phyloP scores from a whole-genome alignment of 1,140 invertebrate genomes.

The Danaus melanippus region DNA sequence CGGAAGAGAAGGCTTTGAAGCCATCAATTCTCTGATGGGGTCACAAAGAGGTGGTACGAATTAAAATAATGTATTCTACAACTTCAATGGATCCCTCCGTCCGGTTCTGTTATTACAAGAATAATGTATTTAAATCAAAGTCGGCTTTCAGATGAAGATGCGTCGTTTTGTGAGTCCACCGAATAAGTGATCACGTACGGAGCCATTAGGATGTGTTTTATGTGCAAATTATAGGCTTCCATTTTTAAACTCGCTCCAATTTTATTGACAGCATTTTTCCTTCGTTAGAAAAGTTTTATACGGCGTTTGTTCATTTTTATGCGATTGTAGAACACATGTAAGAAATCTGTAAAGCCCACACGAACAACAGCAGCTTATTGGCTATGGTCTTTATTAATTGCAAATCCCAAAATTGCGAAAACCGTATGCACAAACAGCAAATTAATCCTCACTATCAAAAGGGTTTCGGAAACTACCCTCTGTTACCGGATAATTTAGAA shows the following conservation, averaged over 20 bases:
- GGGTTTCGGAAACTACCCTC: slow-evolving; percentile 57
- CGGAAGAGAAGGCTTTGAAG: slow-evolving; percentile 69
- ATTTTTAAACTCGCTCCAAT: slow-evolving; percentile 62
- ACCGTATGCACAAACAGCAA: slow-evolving; percentile 51
- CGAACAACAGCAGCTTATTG: slow-evolving; percentile 6
- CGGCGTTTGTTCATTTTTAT: slow-evolving; percentile 20
- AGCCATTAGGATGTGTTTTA: slow-evolving; percentile 69
- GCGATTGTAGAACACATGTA: slow-evolving; percentile 3
- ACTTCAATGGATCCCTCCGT: slow-evolving; percentile 66
- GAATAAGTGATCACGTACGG: slow-evolving; percentile 69
- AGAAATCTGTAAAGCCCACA: too few species aligned
- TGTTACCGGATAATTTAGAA: slow-evolving; percentile 62
- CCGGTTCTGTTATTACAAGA: slow-evolving; percentile 68
- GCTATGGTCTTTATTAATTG: slow-evolving; percentile 44
- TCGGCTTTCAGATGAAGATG: slow-evolving; percentile 68
- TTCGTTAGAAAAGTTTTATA: slow-evolving; percentile 57
- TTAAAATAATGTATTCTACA: slow-evolving; percentile 71
- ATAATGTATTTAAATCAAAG: slow-evolving; percentile 71
- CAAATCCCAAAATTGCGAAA: slow-evolving; percentile 43
- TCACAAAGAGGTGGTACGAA: slow-evolving; percentile 69
- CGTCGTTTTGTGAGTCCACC: slow-evolving; percentile 55
- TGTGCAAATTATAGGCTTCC: slow-evolving; percentile 69
- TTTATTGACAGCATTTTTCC: slow-evolving; percentile 46
- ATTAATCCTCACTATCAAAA: slow-evolving; percentile 64
- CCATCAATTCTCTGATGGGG: slow-evolving; percentile 68